A percentile compares a stretch with the other conserved stretches of the same genome.
These are phyloP conservation scores for Melozone crissalis DNA, from an alignment of 2,113 vertebrate species.

Conservation along the genomic window DNA sequence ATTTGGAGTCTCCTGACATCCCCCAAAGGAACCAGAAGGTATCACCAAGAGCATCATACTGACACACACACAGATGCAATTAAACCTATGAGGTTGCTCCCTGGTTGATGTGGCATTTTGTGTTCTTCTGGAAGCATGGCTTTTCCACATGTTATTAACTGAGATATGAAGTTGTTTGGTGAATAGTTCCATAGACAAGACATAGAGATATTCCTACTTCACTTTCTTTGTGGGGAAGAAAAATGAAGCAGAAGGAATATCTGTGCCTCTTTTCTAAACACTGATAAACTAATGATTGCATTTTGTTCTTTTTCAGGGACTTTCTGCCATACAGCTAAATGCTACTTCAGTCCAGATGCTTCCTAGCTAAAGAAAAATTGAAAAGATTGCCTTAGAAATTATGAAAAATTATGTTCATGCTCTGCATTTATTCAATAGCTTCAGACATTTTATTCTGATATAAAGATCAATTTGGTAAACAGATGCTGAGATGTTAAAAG, in stretches of 20 bases:
- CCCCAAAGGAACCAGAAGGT: not conserved
- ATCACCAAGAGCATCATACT: not conserved
- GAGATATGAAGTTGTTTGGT: not conserved
- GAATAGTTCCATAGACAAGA: not conserved
- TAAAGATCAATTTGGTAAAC: not conserved
- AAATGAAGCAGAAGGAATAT: not conserved
- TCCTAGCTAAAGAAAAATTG: not conserved
- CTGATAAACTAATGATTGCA: not conserved
- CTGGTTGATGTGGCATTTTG: not conserved
- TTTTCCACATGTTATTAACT: not conserved
- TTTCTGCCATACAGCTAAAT: not conserved
- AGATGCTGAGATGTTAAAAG: not conserved
- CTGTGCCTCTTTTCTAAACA: not conserved
- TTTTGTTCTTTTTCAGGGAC: not conserved
- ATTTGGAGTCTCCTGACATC: not conserved
- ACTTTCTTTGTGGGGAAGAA: not conserved
- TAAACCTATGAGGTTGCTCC: not conserved
- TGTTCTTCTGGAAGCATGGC: not conserved
- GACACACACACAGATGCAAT: not conserved
- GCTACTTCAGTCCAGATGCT: not conserved
- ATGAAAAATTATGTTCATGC: not conserved
- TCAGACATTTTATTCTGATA: not conserved
- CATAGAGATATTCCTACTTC: not conserved
- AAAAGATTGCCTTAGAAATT: not conserved
- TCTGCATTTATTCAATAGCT: not conserved